Conservation (phyloP, 1,140 invertebrate species). For the Eulimnadia texana region DNA sequence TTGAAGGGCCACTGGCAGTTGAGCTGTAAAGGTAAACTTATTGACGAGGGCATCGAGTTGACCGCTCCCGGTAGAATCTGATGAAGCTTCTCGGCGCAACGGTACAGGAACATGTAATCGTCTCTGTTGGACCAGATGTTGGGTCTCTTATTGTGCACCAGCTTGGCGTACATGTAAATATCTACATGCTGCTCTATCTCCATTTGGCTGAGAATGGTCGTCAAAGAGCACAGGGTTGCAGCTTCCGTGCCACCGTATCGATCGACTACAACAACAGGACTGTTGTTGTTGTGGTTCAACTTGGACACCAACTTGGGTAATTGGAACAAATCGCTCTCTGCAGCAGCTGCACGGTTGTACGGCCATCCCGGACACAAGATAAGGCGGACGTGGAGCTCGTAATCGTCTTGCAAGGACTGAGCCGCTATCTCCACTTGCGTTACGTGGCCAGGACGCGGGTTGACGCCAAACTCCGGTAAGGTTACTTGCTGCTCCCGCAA, state of each 20-base stretch:
- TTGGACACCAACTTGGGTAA: slow-evolving; percentile 66
- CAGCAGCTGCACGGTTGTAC: slow-evolving; percentile 35
- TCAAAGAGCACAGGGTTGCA: slow-evolving; percentile 62
- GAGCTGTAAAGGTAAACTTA: slow-evolving; percentile 17
- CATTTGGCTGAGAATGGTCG: slow-evolving; percentile 61
- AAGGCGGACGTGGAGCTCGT: slow-evolving; percentile 76
- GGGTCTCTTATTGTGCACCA: slow-evolving; percentile 70
- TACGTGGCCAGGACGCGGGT: not conserved
- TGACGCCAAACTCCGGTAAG: not conserved
- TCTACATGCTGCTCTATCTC: slow-evolving; percentile 62
- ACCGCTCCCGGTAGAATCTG: not conserved
- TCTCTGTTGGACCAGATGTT: slow-evolving; percentile 49
- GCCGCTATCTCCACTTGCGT: slow-evolving; percentile 2
- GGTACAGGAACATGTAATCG: not conserved
- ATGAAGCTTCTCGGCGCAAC: not conserved
- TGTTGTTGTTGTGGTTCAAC: slow-evolving; percentile 63
- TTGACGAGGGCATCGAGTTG: not conserved
- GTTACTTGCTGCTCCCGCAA: slow-evolving; percentile 34
- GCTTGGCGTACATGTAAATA: slow-evolving; percentile 69
- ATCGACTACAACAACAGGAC: slow-evolving; percentile 82
- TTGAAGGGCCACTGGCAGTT: slow-evolving; percentile 10
- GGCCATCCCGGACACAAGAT: slow-evolving; percentile 70
- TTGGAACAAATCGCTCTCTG: slow-evolving; percentile 41
- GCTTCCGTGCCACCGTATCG: slow-evolving; percentile 67
- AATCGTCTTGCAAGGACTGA: slow-evolving; percentile 56